Evolutionary conservation across 2,797 vertebrate genomes (phyloP), one percentile per base, ranked within the genome.

Genomic region (Fringilla coelebs): DNA sequence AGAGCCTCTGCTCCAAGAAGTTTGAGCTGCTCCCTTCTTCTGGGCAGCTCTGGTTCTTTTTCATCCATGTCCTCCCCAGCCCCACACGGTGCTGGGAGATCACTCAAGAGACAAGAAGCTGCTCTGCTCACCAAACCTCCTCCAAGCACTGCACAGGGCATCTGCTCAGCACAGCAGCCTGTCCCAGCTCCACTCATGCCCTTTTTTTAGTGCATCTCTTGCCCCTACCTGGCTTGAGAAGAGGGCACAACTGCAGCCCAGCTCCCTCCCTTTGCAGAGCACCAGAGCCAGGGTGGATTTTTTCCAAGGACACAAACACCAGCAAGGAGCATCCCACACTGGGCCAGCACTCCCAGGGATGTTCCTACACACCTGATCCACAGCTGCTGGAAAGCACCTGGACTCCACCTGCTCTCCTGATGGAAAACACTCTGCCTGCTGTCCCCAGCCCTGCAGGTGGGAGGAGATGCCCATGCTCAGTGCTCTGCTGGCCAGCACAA

Each of bases 31-130:
- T 81, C 46, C 20, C 9, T 57, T 28, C 45, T n/a, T 29, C 75
- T 9, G 4, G 10, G 11, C 41, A 65, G 25, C 45, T 11, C 43
- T 10, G 10, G 7, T 43, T 17, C 21, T n/a, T 62, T 54, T 46
- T 40, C 3, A 3, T 31, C 8, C 0, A 0, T 43, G 51, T 36
- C 58, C 12, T 40, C 66, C 31, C n/a, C 1, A 0, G 31, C 62
- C 41, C 16, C 66, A 31, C 3, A 0, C 0, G 0, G 4, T 24
- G 26, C 21, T 52, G 52, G 55, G 81, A 36, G 34, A 24, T 46
- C 34, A 20, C 40, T 54, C 20, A 3, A 9, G 46, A 40, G 51
- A 22, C 4, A 10, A 38, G 36, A 58, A 66, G 43, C 71, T 76
- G 10, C 46, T 87, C 31, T 45, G 70, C 34, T 68, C 70, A 40